These are phyloP conservation scores for Eulemur rubriventer DNA, from an alignment of 2,797 vertebrate species.

Conservation along the genomic window DNA sequence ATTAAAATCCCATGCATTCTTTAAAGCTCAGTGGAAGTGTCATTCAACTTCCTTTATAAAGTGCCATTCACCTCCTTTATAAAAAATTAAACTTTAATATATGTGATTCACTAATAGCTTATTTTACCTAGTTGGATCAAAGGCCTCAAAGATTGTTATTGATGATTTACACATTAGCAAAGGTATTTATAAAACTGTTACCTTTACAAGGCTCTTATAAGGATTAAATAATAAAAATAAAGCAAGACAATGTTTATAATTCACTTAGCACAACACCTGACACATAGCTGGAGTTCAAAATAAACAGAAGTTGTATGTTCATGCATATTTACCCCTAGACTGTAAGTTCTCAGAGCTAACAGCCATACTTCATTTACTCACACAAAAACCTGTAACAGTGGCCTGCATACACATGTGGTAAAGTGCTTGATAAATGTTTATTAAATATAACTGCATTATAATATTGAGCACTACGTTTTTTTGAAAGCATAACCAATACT, in stretches of 20 bases:
- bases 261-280: not conserved
- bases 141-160: not conserved
- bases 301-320: not conserved
- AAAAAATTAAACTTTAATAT: not conserved
- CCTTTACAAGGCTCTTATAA: not conserved
- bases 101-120: not conserved
- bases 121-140: not conserved
- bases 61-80: not conserved
- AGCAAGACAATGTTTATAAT: not conserved
- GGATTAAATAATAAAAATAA: conserved; percentile 26
- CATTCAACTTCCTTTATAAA: not conserved
- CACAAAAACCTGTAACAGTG: not conserved
- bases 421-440: not conserved
- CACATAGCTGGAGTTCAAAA: not conserved
- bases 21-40: not conserved
- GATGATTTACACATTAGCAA: not conserved
- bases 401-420: not conserved
- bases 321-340: not conserved
- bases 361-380: not conserved
- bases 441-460: not conserved
- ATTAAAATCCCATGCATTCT: not conserved
- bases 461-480: not conserved
- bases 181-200: not conserved
- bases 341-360: not conserved
- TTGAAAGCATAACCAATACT: not conserved